These are phyloP conservation scores for Epizoanthus scotinus DNA, from an alignment of 92 coral and sea anemone genomes.

Conservation along the genomic window DNA sequence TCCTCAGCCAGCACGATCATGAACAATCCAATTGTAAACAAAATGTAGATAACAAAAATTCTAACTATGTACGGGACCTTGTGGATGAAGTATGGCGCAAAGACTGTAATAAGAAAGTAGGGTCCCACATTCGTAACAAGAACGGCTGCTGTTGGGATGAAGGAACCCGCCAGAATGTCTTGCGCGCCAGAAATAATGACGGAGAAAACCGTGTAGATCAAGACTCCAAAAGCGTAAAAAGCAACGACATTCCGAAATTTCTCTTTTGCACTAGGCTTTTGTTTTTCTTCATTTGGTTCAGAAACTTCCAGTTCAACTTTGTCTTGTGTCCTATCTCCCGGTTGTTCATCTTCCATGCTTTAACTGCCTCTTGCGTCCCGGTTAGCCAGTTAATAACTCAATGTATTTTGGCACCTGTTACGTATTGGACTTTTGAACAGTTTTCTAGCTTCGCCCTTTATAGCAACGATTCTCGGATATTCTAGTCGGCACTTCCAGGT, in stretches of 20 bases:
- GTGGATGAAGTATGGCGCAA: conserved; percentile 84
- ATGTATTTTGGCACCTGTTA: conserved; percentile 8
- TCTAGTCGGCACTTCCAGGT: too few relatives aligned
- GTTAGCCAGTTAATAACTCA: not conserved
- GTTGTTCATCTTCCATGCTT: conserved; percentile 15
- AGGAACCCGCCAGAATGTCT: conserved; percentile 82
- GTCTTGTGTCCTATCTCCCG: conserved; percentile 3
- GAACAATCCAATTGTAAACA: conserved; percentile 77
- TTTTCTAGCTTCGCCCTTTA: not conserved
- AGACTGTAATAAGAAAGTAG: conserved; percentile 76
- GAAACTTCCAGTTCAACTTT: conserved; percentile 16
- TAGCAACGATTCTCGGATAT: too few relatives aligned
- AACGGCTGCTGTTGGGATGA: conserved; percentile 89
- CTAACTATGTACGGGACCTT: conserved; percentile 72
- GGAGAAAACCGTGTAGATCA: conserved; percentile 85
- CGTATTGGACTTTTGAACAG: not conserved
- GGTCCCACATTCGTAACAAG: conserved; percentile 89
- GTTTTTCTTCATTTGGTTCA: conserved; percentile 33
- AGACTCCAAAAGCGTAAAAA: conserved; percentile 79
- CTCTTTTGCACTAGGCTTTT: conserved; percentile 49
- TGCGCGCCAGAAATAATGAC: conserved; percentile 90
- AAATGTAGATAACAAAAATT: conserved; percentile 64
- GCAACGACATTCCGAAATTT: conserved; percentile 59
- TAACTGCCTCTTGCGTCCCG: not conserved
- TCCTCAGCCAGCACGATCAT: conserved; percentile 84